Base-by-base conservation (phyloP, 2,113 vertebrate genomes). In the Terrapene triunguis region DNA sequence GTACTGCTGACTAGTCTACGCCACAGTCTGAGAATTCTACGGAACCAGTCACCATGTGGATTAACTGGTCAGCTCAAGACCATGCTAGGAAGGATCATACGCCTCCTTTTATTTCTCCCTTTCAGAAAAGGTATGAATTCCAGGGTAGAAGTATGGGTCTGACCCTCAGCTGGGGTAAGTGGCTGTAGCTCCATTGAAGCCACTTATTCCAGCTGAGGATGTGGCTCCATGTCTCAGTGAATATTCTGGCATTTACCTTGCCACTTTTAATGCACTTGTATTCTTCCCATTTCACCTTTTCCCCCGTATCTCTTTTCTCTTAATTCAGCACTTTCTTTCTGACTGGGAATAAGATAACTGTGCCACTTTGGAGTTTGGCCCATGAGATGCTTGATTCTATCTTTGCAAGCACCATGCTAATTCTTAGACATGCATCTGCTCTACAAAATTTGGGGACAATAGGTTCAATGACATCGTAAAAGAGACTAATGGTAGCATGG, bases 201-300 rank as follows among this genome's bases (percentile, higher is more conserved):
- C 62, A 65, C 14, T 65, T 65, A 65, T 32, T 65, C 14, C 19
- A 42, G 21, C 22, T 3, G 11, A 74, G 19, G 22, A 74, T 44
- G n/a, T 42, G 69, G 16, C 69, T 42, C 38, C 17, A 22, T 42
- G 5, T 44, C 10, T 74, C 72, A 78, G 38, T 29, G 6, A 35
- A 29, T 91, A n/a, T 17, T 85, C 47, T 59, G 1, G 0, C n/a
- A 24, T 91, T 89, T 80, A 48, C 32, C 6, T 92, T 85, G 55
- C 51, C 82, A 27, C 32, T 59, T 65, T 11, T 69, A 69, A 89
- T 91, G 2, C 4, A 82, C 29, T 22, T 16, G 6, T 57, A 2
- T 76, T 85, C 32, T 85, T 94, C 82, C 76, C 84, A 88, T 92
- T 59, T 10, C 80, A 54, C 8, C n/a, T 88, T 93, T 87, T 85